phyloP scores from a whole-genome alignment of 1,140 invertebrate species.

The Musca vetustissima region DNA sequence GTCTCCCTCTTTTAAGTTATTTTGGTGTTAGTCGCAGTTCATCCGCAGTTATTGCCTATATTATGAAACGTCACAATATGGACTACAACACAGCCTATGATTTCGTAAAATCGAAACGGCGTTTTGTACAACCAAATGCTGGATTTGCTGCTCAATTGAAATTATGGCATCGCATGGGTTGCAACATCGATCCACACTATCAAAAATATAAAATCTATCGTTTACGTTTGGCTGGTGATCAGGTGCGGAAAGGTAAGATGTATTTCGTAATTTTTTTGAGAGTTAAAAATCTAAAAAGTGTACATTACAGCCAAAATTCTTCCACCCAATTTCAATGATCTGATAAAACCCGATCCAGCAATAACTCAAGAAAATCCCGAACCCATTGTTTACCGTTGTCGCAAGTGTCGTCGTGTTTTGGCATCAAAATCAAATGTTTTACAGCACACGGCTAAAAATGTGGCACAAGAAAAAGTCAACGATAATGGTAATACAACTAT shows the following conservation, averaged over 20 bases:
- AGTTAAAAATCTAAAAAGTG: neutral
- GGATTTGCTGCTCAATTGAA: slow-evolving; percentile 77
- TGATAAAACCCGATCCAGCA: slow-evolving; percentile 80
- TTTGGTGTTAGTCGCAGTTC: slow-evolving; percentile 85
- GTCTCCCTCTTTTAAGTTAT: slow-evolving; percentile 59
- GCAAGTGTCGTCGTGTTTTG: slow-evolving; percentile 75
- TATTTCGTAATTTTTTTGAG: neutral
- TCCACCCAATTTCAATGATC: slow-evolving; percentile 72
- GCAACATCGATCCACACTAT: slow-evolving; percentile 67
- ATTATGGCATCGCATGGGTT: slow-evolving; percentile 77
- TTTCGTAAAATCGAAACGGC: slow-evolving; percentile 64
- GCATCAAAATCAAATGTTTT: slow-evolving; percentile 78
- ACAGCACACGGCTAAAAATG: slow-evolving; percentile 59
- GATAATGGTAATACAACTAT: neutral
- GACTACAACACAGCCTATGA: slow-evolving; percentile 72
- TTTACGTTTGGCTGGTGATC: slow-evolving; percentile 75
- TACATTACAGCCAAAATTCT: slow-evolving; percentile 70
- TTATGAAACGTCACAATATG: slow-evolving; percentile 80
- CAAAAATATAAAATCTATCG: slow-evolving; percentile 76
- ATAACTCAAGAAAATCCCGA: slow-evolving; percentile 73
- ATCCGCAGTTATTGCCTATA: slow-evolving; percentile 77
- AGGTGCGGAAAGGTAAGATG: slow-evolving; percentile 68
- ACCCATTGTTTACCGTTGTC: slow-evolving; percentile 78
- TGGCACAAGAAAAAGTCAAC: neutral
- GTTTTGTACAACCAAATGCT: slow-evolving; percentile 69